Percentiles rank a stretch among this genome's conserved stretches.
Evolutionary conservation across 2,113 vertebrate species (phyloP).

Genomic region (Protomyctophum bolini): DNA sequence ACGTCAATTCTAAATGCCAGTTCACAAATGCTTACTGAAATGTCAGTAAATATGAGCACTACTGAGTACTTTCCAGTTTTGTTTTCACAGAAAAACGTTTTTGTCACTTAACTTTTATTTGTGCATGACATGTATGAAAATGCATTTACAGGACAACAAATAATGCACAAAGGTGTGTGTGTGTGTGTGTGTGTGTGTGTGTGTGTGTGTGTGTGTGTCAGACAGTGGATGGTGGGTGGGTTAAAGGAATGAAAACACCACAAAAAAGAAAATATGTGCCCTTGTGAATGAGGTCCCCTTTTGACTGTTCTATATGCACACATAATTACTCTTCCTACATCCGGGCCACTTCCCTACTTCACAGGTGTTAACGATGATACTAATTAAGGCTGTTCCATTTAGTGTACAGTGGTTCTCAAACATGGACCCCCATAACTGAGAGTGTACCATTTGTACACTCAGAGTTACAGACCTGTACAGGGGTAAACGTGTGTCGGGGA

Average conservation of each 20-base stretch:
- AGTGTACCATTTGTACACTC: too few species aligned
- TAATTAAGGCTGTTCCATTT: too few species aligned
- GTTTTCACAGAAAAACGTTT: constrained; percentile 31
- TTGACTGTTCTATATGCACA: constrained; percentile 22
- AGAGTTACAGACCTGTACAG: too few species aligned
- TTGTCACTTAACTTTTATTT: constrained; percentile 63
- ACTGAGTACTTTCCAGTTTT: constrained; percentile 10
- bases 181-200: background rate
- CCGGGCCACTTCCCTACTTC: too few species aligned
- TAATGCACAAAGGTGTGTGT: constrained; percentile 22
- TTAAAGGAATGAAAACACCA: background rate
- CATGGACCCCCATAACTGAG: too few species aligned
- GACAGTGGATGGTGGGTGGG: background rate
- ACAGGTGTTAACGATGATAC: too few species aligned
- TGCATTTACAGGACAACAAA: constrained; percentile 48
- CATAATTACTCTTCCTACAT: too few species aligned
- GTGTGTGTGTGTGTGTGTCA: constrained; percentile 23
- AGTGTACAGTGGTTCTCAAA: too few species aligned
- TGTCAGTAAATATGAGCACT: too few species aligned
- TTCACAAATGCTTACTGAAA: too few species aligned
- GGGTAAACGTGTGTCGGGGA: too few species aligned
- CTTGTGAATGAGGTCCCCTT: constrained; percentile 56
- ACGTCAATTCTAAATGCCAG: too few species aligned
- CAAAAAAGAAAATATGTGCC: constrained; percentile 66
- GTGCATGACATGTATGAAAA: constrained; percentile 48